Base-by-base conservation (phyloP, 2,888 invertebrate genomes). In the Digitonthophagus gazella region DNA sequence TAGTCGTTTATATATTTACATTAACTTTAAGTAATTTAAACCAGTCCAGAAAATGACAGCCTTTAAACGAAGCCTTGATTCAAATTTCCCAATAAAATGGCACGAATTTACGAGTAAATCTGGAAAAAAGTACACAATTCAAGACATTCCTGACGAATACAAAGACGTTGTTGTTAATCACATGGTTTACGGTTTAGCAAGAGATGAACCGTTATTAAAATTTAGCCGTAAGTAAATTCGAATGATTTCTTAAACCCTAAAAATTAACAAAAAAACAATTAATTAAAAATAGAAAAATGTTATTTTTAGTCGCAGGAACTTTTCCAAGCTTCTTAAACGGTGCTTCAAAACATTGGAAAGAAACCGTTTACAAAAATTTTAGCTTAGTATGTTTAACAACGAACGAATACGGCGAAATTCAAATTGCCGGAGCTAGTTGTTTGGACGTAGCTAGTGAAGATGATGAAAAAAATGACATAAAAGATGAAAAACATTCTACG, bases 121-220 rank as follows among this genome's bases (percentile, higher is more conserved):
- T 1, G 28, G 28, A 44, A 76, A 77, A 75, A 84, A 85, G 76
- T 86, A 83, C 70, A 84, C 84, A 2, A 78, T 87, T 65, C 86
- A 86, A 72, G 86, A 87, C 71, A 76, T 86, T 4, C 83, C 85
- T 0, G 81, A 82, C 0, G 85, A 86, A 3, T 76, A 83, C 74
- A 74, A 78, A 63, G 83, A 84, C 0, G 76, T 79, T 0, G 83
- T 84, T 0, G 71, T 86, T 0, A 78, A 82, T 0, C 76, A 85
- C 70, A 80, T 87, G 74, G 74, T 77, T 0, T 78, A 76, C 0
- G 79, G 84, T 71, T 87, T 87, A 74, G 82, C 83, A 0, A 77
- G 78, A n/a, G 86, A 86, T 55, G 87, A 87, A 67, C 86, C 86
- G 0, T 83, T 86, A 11, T 86, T 85, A 80, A 84, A 76, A 14